A percentile compares a stretch with the other conserved stretches of the same genome.
phyloP scores from a whole-genome alignment of 2,797 vertebrate genomes.

The Falco cherrug region DNA sequence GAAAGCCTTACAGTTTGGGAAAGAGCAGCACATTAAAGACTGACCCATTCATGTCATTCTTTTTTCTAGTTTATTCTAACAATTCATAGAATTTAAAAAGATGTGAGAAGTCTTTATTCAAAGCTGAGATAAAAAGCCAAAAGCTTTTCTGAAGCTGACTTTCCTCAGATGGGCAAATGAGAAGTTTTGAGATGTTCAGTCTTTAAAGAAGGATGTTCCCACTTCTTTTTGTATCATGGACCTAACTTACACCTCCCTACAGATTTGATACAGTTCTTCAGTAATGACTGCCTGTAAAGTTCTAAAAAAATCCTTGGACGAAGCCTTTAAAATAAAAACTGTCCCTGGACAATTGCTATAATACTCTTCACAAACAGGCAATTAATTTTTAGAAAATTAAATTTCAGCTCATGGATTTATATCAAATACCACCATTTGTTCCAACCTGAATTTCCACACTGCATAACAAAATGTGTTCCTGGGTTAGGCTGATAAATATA shows the following conservation, averaged over 20 bases:
- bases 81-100: neutral
- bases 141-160: neutral
- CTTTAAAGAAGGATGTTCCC: neutral
- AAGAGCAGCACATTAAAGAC: neutral
- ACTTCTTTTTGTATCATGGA: neutral
- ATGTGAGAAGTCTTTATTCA: neutral
- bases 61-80: neutral
- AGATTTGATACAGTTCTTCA: neutral
- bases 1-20: neutral
- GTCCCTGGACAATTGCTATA: neutral
- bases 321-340: neutral
- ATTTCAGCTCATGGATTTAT: neutral
- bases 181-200: neutral
- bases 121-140: neutral
- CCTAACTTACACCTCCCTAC: neutral
- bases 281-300: neutral
- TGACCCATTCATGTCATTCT: neutral
- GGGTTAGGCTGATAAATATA: neutral
- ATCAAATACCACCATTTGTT: neutral
- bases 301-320: neutral
- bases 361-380: neutral
- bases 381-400: neutral
- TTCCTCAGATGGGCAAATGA: neutral
- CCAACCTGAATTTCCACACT: neutral
- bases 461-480: neutral